Evolutionary conservation across 2,888 invertebrate genomes (phyloP), one percentile per base, ranked within the genome.

Genomic region (Andrena bucephala): DNA sequence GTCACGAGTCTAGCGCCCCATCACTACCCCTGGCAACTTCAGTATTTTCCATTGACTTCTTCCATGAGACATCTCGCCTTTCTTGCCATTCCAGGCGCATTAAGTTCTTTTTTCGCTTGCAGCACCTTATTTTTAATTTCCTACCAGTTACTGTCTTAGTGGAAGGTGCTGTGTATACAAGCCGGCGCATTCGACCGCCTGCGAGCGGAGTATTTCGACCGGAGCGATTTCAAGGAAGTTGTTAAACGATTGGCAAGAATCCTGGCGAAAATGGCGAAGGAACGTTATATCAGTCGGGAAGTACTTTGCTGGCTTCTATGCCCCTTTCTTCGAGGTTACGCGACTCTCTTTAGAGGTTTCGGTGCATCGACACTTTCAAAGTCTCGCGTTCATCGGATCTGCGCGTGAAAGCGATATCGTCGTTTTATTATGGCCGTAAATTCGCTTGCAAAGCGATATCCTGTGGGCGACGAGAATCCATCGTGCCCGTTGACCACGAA

Each of bases 371-470:
- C 54, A 66, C 57, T 50, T 52, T 59, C 65, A 29, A 69, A 36
- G 50, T 66, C 73, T 67, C 68, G 13, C 57, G 50, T 63, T 62
- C 65, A 29, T 50, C 27, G 72, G 54, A 70, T 67, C 60, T 57
- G 50, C 69, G 59, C 83, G 89, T 86, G 89, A 89, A 89, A 89
- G 88, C 81, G 84, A 84, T 83, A 84, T 71, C 79, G 85, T 77
- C 81, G 83, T 84, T 67, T 69, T 68, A 68, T 54, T 42, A 62
- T 10, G 33, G 13, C 54, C 52, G 67, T 62, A 69, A 78, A 81
- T 31, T 60, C 66, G 52, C 73, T 60, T 54, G 62, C 27, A 3
- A 24, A 3, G 24, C 16, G 54, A 59, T 42, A 54, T 57, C 48
- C 52, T 29, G 60, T 16, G 65, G 16, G 52, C n/a, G 60, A 63